phyloP scores from a whole-genome alignment of 2,888 invertebrate genomes.

The Drosophila monieri region DNA sequence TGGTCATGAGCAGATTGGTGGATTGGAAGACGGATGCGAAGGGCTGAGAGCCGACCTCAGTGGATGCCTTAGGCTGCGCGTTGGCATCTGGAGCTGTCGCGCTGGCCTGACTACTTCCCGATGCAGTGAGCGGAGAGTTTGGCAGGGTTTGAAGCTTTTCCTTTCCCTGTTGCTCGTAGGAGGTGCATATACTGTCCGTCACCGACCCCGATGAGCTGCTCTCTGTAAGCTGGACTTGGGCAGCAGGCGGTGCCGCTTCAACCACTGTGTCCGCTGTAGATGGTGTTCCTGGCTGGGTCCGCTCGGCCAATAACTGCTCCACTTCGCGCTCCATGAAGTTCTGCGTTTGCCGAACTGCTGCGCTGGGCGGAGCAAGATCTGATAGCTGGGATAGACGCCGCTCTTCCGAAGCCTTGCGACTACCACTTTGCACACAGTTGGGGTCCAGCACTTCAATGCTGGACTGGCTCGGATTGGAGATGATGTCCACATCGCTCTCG shows the following conservation, averaged over 20 bases:
- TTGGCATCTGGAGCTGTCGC: conserved; percentile 22
- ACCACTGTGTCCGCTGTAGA: conserved; percentile 8
- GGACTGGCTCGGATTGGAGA: conserved; percentile 89
- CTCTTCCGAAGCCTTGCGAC: conserved; percentile 85
- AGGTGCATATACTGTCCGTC: conserved; percentile 87
- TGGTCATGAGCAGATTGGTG: conserved; percentile 83
- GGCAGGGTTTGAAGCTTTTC: conserved; percentile 45
- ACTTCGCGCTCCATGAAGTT: conserved; percentile 72
- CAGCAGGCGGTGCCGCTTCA: conserved; percentile 53
- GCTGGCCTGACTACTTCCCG: conserved; percentile 15
- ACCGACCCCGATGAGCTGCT: conserved; percentile 87
- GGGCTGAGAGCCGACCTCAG: conserved; percentile 63
- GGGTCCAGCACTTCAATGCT: conserved; percentile 88
- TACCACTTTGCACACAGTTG: conserved; percentile 57
- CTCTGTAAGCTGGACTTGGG: conserved; percentile 85
- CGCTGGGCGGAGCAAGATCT: conserved; percentile 84
- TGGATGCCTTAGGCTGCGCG: conserved; percentile 47
- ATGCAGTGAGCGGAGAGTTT: conserved; percentile 42
- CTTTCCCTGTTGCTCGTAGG: conserved; percentile 85
- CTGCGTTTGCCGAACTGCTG: conserved; percentile 69
- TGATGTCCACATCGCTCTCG: conserved; percentile 89
- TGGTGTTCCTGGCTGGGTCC: conserved; percentile 5
- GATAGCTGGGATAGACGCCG: conserved; percentile 83
- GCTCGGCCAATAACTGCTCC: conserved; percentile 39
- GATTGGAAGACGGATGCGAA: conserved; percentile 85